phyloP scores from a whole-genome alignment of 2,797 vertebrate species.

The Pangasius krempfi region DNA sequence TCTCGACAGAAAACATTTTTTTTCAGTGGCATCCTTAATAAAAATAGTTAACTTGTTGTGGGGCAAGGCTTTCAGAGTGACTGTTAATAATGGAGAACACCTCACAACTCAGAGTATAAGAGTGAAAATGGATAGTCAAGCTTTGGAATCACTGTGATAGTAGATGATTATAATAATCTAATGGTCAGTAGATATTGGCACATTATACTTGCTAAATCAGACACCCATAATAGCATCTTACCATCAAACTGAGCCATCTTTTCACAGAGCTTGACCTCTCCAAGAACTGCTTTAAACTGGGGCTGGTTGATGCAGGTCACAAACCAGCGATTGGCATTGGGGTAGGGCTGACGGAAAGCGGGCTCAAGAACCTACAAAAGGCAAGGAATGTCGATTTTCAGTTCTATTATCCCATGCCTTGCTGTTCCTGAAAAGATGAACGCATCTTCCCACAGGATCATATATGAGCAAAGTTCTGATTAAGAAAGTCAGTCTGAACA shows the following conservation, averaged over 20 bases:
- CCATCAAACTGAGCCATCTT: slow-evolving; percentile 96
- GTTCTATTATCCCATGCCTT: background rate
- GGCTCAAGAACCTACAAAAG: slow-evolving; percentile 85
- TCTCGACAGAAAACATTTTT: background rate
- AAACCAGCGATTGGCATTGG: slow-evolving; percentile 90
- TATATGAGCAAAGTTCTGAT: background rate
- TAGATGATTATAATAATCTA: too few species aligned
- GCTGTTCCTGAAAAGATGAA: background rate
- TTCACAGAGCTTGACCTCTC: slow-evolving; percentile 90
- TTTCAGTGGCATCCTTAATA: background rate
- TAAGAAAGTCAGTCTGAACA: background rate
- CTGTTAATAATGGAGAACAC: background rate
- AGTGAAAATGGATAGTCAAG: background rate
- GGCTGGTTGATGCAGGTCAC: slow-evolving; percentile 90
- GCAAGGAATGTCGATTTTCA: background rate
- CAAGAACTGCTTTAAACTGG: slow-evolving; percentile 86
- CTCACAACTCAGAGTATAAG: background rate
- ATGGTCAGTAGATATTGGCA: background rate
- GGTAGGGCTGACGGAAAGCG: slow-evolving; percentile 86
- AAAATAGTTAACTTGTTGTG: too few species aligned
- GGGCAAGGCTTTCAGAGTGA: background rate
- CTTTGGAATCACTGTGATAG: background rate
- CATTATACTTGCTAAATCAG: background rate
- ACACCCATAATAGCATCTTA: slow-evolving; percentile 62
- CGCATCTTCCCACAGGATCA: background rate